Evolutionary conservation across 2,888 invertebrate species (phyloP).

Genomic region (Drosophila meridiana): DNA sequence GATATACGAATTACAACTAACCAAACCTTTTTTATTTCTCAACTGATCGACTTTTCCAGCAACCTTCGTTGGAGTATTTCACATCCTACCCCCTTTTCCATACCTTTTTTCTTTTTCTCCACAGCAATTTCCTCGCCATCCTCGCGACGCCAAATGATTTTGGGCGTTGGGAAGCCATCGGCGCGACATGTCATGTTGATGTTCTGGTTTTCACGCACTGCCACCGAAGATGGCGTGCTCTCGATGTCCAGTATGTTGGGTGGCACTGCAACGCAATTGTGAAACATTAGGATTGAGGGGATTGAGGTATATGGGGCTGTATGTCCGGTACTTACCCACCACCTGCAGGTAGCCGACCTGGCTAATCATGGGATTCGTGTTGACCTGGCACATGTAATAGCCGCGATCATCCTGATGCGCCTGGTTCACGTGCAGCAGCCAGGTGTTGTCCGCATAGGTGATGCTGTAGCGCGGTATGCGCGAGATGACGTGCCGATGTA

Average conservation of each 20-base stretch:
- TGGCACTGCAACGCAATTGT: conserved; percentile 89
- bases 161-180: conserved; percentile 95
- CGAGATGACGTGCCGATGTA: conserved; percentile 96
- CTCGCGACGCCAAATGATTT: conserved; percentile 96
- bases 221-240: conserved; percentile 96
- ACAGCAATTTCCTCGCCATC: conserved; percentile 94
- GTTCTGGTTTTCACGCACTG: conserved; percentile 96
- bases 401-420: conserved; percentile 96
- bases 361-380: conserved; percentile 97
- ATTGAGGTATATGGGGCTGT: neutral
- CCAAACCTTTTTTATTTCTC: accelerated
- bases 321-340: conserved; percentile 89
- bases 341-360: conserved; percentile 97
- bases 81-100: neutral
- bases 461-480: conserved; percentile 96
- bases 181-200: conserved; percentile 96
- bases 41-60: conserved; percentile 18
- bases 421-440: conserved; percentile 95
- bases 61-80: neutral
- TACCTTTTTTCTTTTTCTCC: conserved; percentile 94
- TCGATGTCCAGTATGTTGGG: conserved; percentile 96
- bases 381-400: conserved; percentile 88
- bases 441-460: conserved; percentile 95
- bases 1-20: neutral
- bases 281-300: neutral